phyloP scores from a whole-genome alignment of 2,888 invertebrate species.

The Mycalesis mineus region DNA sequence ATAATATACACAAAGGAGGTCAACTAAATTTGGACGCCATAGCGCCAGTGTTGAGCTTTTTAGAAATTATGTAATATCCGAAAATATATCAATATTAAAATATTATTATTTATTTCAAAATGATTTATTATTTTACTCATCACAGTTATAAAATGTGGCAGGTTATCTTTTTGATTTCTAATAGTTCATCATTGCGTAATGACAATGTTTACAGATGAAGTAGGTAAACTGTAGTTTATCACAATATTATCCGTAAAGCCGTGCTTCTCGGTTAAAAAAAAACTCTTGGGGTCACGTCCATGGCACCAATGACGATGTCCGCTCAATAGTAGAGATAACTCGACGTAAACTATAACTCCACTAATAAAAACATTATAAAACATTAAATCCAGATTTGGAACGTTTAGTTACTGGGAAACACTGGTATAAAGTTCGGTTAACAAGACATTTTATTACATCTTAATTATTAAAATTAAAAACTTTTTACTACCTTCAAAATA shows the following conservation, averaged over 20 bases:
- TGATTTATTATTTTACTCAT: not conserved
- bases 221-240: constrained; percentile 10
- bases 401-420: constrained; percentile 9
- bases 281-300: constrained; percentile 41
- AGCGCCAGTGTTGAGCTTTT: no score
- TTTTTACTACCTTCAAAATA: no score
- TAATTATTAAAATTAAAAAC: no score
- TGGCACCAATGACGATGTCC: constrained; percentile 42
- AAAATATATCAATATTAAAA: no score
- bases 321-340: constrained; percentile 38
- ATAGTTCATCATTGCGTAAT: constrained; percentile 21
- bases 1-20: no score
- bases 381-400: constrained; percentile 27
- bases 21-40: no score
- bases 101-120: no score
- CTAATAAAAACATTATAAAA: constrained; percentile 24
- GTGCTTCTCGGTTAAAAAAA: constrained; percentile 19
- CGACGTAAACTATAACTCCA: constrained; percentile 36
- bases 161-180: constrained; percentile 21
- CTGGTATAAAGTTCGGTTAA: not conserved
- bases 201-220: constrained; percentile 3
- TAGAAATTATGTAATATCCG: no score
- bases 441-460: not conserved
- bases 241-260: constrained; percentile 25
- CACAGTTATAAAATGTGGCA: not conserved